Evolutionary conservation across 2,797 vertebrate species (phyloP).

Genomic region (Cephalopachus bancanus): DNA sequence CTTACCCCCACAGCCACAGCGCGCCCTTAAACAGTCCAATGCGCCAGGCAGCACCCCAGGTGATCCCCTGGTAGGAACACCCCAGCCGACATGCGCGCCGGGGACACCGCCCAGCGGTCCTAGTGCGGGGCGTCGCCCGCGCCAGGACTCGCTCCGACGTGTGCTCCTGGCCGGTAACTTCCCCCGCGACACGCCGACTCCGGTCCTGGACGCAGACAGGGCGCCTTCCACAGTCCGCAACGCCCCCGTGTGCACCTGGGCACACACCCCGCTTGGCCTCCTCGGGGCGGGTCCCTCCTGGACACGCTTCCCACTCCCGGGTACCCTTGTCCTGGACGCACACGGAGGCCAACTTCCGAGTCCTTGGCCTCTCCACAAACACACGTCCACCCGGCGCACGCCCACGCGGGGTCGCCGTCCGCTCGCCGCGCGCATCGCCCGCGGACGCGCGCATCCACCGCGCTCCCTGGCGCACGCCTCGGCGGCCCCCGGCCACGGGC

Average conservation of each 20-base stretch:
- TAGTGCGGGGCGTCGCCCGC: background rate
- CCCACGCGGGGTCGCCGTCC: background rate
- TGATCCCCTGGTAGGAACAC: background rate
- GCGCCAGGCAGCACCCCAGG: slow-evolving; percentile 37
- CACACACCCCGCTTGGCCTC: background rate
- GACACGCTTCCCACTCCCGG: background rate
- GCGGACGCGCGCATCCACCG: background rate
- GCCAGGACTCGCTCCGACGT: background rate
- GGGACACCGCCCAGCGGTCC: background rate
- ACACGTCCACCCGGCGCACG: background rate
- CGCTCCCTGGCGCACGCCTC: background rate
- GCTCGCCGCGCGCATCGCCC: background rate
- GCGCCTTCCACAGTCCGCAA: background rate
- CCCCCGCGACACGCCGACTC: background rate
- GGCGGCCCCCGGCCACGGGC: fast-evolving
- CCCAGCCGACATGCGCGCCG: background rate
- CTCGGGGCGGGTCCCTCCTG: background rate
- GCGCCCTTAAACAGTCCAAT: background rate
- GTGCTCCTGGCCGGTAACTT: background rate
- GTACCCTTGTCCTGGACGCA: background rate
- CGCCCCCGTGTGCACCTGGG: fast-evolving
- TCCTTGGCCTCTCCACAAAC: background rate
- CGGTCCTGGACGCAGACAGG: background rate
- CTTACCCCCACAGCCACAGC: background rate
- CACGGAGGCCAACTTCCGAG: background rate